Base-by-base conservation (phyloP, 2,888 invertebrate species). In the Trilocha varians region DNA sequence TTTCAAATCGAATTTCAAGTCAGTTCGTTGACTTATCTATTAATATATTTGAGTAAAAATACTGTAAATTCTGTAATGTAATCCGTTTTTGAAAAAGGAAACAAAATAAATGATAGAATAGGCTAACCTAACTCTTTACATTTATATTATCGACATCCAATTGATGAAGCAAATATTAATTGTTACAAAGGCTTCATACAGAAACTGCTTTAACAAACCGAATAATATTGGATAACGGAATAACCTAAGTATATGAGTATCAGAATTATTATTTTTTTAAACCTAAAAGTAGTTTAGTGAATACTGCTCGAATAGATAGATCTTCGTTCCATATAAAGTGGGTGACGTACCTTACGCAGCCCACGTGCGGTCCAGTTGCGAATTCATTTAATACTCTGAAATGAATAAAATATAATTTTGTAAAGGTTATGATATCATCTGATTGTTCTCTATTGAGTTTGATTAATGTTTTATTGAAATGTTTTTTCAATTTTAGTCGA, bases 261-360 rank as follows among this genome's bases (percentile, higher is more conserved):
- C 25, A 9, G 61, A 55, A 54, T 57, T 55, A 53, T 48, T 59
- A 65, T 62, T 53, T 62, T 57, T 52, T 62, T 66, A 62, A 38
- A 70, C 59, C 55, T 75, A 70, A 66, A 82, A 72, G 75, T 79
- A 79, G 76, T 72, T 70, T 68, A 69, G 74, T 69, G 77, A 84
- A 84, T 84, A 84, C 84, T 84, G 84, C 80, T 82, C 70, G 67
- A 70, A 70, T 77, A 76, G 73, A 78, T 77, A 83, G 82, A 82
- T 83, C 83, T 78, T 78, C 70, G 62, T 80, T 80, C 79, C 78
- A 62, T 70, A 56, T 62, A 66, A 69, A 70, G 66, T 63, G 70
- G 61, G 60, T 66, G 66, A 62, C 63, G 69, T 70, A 66, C 55
- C 48, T 70, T 67, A 67, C 67, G 70, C 70, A 65, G 54, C 65